Base-by-base conservation (phyloP, 2,797 vertebrate genomes). In the Hypotaenidia okinawae region DNA sequence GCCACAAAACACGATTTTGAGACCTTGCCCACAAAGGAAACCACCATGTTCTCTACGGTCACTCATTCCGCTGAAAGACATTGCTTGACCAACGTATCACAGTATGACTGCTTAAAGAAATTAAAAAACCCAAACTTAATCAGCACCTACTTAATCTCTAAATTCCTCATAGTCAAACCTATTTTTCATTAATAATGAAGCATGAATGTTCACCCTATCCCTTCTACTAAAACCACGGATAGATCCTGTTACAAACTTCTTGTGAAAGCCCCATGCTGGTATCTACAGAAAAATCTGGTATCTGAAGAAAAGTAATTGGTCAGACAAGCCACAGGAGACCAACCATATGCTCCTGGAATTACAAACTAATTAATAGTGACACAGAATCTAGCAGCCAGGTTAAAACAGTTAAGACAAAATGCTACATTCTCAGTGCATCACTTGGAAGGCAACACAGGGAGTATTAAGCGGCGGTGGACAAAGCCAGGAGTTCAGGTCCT, bases 321-420 rank as follows among this genome's bases (percentile, higher is more conserved):
- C 73, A 88, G 64, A 80, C 52, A 90, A 90, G 33, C 43, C 69
- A 67, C 76, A 57, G 68, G 85, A 91, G 73, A 90, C 58, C 16
- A 70, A 61, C 49, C 84, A 94, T 77, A 91, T 64, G 61, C 33
- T 91, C 68, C 77, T 62, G 49, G 32, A 89, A 67, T 39, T 47
- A 70, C 25, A 18, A 83, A 52, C 35, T 89, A 76, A 96, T 94
- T 94, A 87, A 61, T 5, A 84, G 69, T 28, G 76, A 93, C 23
- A 19, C 5, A 74, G 69, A 85, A 86, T 45, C 79, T 41, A 90
- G 39, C 49, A 88, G 32, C 15, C 51, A 68, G 52, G 49, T 67
- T 94, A 87, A 80, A 95, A 74, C 10, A 61, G 57, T 49, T 41
- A 75, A 57, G 58, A 91, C 69, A 91, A 96, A 96, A 91, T 14